Base-by-base conservation (phyloP, 2,797 vertebrate genomes). In the Poecilia picta region DNA sequence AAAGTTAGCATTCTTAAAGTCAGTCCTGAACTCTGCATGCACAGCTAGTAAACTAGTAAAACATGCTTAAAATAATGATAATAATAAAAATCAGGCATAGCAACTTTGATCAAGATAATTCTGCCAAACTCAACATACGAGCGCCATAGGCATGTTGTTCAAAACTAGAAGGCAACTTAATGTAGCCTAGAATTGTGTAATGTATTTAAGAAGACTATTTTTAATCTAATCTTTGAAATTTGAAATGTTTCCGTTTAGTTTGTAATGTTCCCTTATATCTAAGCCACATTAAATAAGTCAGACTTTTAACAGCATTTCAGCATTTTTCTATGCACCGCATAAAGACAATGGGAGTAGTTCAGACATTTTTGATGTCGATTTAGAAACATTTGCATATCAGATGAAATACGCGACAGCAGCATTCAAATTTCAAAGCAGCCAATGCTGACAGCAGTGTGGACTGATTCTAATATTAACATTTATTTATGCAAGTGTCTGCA, bases 381-480 rank as follows among this genome's bases (percentile, higher is more conserved):
- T 75, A 78, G 83, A 83, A 86, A 86, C 39, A 89, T 91, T 89
- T 90, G 81, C 85, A 85, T 86, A 90, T 90, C 81, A 89, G 76
- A 90, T 86, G 75, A 86, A 88, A 89, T 59, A 78, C 45, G 74
- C 79, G 31, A 91, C 84, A 89, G 87, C 76, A 73, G 72, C 80
- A 87, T 88, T 88, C 75, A 83, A 70, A 72, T 68, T 71, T 80
- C 36, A 78, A 84, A 73, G 62, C 72, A 82, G 73, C 18, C 68
- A 74, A 85, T 78, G 66, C 87, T 85, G 87, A 81, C 86, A 89
- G 77, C 73, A 91, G 71, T 75, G 75, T 80, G 31, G 78, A 73
- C 31, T n/a, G 53, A 80, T 87, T 87, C 82, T 89, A 84, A 89
- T 89, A 89, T 89, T 92, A 91, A 79, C 75, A 74, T 81, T 75